Conservation (phyloP, 2,113 vertebrate genomes). For the Tonatia bakeri region DNA sequence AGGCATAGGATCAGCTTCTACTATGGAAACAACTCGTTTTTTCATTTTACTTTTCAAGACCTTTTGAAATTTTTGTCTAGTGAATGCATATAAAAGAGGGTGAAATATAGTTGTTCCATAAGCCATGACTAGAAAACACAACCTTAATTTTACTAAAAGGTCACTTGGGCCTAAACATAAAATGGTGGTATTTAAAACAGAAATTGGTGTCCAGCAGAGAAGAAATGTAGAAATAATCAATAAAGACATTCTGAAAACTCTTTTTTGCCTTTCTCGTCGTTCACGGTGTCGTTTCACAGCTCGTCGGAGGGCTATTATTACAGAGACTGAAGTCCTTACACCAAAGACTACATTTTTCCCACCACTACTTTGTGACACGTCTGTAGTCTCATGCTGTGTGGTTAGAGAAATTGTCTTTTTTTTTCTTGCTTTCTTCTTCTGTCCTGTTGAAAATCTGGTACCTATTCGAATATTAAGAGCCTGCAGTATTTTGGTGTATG, state of each 20-base stretch:
- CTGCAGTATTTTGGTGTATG: constrained; percentile 98
- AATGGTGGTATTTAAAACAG: constrained; percentile 96
- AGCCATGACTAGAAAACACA: constrained; percentile 98
- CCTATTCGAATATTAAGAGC: constrained; percentile 98
- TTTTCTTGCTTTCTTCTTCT: constrained; percentile 94
- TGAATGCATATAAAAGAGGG: constrained; percentile 97
- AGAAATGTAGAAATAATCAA: constrained; percentile 98
- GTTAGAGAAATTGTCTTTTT: constrained; percentile 96
- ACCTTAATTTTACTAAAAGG: constrained; percentile 92
- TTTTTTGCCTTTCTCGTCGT: constrained; percentile 94
- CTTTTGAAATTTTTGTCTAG: constrained; percentile 98
- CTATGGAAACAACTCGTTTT: constrained; percentile 97
- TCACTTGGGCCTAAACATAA: constrained; percentile 93
- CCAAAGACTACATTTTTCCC: constrained; percentile 90
- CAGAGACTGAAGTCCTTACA: constrained; percentile 96
- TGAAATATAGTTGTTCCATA: constrained; percentile 99
- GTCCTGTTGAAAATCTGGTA: constrained; percentile 92
- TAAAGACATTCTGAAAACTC: constrained; percentile 97
- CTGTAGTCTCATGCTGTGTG: constrained; percentile 89
- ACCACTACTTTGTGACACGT: constrained; percentile 87
- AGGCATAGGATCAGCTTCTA: constrained; percentile 95
- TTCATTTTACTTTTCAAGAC: constrained; percentile 99
- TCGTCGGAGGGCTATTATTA: constrained; percentile 95
- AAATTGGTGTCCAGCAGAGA: constrained; percentile 98
- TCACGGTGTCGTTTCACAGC: constrained; percentile 97